Evolutionary conservation across 2,888 invertebrate genomes (phyloP), one percentile per base, ranked within the genome.

Genomic region (Tetragonula carbonaria): DNA sequence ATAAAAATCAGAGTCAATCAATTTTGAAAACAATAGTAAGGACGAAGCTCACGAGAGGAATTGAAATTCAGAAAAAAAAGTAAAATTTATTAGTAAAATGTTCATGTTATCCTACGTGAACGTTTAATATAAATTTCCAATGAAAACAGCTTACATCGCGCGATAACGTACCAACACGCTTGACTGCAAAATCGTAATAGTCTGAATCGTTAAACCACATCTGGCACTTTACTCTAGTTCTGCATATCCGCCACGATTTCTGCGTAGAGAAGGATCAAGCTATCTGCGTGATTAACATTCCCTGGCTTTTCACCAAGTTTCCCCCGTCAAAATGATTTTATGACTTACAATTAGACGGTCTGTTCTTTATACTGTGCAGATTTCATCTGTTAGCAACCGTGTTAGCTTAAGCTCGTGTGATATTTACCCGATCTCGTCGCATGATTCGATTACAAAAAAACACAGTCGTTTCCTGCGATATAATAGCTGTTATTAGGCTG

Each of bases 151-250:
- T 83, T 78, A 59, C 63, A 74, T 63, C 38, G 16, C n/a, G n/a
- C 28, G 55, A 78, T 78, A 51, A 57, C 78, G 68, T 62, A 74
- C 45, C 66, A 63, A 67, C 28, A 28, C 70, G 67, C 65, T 85
- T 84, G 75, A 81, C 83, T 75, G 75, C 82, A 70, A 79, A 78
- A 74, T 28, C 28, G 67, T 72, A 59, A 71, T 84, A 65, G 68
- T 65, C 66, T 72, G 74, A 75, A 82, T 83, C 76, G 68, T 53
- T 72, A 66, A 82, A 74, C 83, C 74, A 55, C 75, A 82, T 78
- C 84, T 82, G 82, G 83, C 76, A 84, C 63, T 83, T 77, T 84
- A 77, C 79, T 74, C 79, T 74, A 72, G 62, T 80, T 80, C 80
- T 78, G 78, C 75, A 74, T 79, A 84, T 80, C 77, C 77, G 80